Conservation (phyloP, 2,888 invertebrate genomes). For the Chesias legatella region DNA sequence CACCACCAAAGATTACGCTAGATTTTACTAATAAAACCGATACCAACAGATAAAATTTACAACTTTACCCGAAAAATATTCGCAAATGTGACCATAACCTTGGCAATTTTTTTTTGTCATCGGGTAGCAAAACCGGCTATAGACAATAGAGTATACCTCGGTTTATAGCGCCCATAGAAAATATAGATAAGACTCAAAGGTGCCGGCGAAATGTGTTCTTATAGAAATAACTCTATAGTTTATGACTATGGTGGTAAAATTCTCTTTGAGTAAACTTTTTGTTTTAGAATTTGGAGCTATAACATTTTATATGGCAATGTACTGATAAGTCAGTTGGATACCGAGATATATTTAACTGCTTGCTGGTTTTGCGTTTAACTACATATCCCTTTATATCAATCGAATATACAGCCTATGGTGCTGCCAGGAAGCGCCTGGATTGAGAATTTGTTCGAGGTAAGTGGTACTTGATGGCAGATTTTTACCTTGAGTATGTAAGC, state of each 20-base stretch:
- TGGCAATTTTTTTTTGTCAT: slow-evolving; percentile 23
- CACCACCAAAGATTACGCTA: too few relatives aligned
- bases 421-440: too few relatives aligned
- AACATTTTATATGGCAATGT: slow-evolving; percentile 17
- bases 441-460: too few relatives aligned
- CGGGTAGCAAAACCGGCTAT: slow-evolving; percentile 31
- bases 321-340: slow-evolving; percentile 15
- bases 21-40: slow-evolving; percentile 26
- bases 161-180: slow-evolving; percentile 26
- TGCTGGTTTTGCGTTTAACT: too few relatives aligned
- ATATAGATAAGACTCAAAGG: slow-evolving; percentile 40
- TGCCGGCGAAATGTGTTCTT: slow-evolving; percentile 37
- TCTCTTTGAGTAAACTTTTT: slow-evolving; percentile 21
- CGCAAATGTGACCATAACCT: slow-evolving; percentile 29
- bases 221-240: slow-evolving; percentile 17
- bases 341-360: slow-evolving; percentile 20
- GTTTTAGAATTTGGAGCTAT: slow-evolving; percentile 15
- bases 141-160: slow-evolving; percentile 32
- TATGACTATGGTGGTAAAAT: slow-evolving; percentile 16
- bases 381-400: too few relatives aligned
- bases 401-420: too few relatives aligned
- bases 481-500: too few relatives aligned
- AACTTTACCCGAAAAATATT: slow-evolving; percentile 26
- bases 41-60: slow-evolving; percentile 27
- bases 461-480: too few relatives aligned